Conservation (phyloP, 1,140 invertebrate species). For the Bemisia tabaci region DNA sequence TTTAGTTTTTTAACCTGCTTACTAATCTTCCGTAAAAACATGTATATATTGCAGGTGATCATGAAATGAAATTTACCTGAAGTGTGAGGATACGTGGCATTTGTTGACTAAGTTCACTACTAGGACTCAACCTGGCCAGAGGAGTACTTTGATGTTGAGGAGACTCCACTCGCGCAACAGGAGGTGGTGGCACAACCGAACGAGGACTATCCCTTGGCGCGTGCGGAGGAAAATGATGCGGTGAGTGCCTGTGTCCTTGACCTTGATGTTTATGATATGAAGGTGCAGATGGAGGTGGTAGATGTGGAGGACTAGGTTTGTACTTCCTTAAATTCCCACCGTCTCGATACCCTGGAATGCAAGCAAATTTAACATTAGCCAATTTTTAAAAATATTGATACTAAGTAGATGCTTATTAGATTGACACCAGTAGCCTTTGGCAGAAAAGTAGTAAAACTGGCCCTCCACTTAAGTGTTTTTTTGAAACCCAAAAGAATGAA, state of each 20-base stretch:
- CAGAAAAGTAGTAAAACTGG: too few species aligned
- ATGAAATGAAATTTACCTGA: constrained; percentile 17
- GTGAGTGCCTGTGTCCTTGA: constrained; percentile 46
- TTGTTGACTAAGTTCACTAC: constrained; percentile 79
- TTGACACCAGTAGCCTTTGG: too few species aligned
- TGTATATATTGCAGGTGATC: too few species aligned
- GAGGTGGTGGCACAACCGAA: constrained; percentile 46
- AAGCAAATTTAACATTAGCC: too few species aligned
- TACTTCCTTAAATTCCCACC: constrained; percentile 64
- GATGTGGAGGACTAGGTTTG: constrained; percentile 62
- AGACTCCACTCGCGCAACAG: constrained; percentile 31
- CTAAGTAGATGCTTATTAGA: too few species aligned
- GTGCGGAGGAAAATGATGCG: constrained; percentile 51
- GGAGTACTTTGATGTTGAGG: constrained; percentile 68
- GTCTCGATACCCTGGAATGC: constrained; percentile 49
- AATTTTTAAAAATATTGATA: too few species aligned
- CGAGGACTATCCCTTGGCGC: constrained; percentile 27
- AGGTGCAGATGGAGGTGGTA: constrained; percentile 40
- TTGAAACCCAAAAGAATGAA: too few species aligned
- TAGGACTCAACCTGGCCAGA: constrained; percentile 73
- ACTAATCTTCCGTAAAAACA: too few species aligned
- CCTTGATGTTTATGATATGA: constrained; percentile 59
- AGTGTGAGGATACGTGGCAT: constrained; percentile 80
- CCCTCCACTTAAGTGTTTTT: too few species aligned
- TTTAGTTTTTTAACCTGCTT: too few species aligned